These are phyloP conservation scores for Ptilodon capucinus DNA, from an alignment of 2,888 invertebrate genomes.

Conservation along the genomic window DNA sequence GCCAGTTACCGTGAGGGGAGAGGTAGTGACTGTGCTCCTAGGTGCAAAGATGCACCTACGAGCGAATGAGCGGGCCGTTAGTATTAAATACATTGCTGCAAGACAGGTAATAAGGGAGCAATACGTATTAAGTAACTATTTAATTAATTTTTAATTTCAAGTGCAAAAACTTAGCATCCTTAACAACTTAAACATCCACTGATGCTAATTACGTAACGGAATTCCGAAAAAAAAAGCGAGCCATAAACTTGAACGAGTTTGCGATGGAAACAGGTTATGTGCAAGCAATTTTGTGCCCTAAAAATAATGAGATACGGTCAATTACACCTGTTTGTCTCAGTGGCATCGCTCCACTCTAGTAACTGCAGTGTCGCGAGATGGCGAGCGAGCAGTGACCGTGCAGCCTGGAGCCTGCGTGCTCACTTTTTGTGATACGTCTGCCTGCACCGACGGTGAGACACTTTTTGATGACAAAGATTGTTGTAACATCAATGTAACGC, in stretches of 20 bases:
- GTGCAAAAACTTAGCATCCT: background rate
- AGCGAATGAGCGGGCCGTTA: too few relatives aligned
- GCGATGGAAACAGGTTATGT: background rate
- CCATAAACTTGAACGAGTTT: background rate
- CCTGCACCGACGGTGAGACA: background rate
- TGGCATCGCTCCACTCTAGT: constrained; percentile 49
- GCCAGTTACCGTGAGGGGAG: too few relatives aligned
- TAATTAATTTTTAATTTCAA: background rate
- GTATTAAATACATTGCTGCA: too few relatives aligned
- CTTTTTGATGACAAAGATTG: background rate
- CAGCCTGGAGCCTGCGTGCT: background rate
- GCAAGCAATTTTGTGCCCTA: constrained; percentile 37
- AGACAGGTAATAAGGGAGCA: too few relatives aligned
- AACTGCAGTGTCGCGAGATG: constrained; percentile 29
- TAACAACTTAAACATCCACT: too few relatives aligned
- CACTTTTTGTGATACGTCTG: background rate
- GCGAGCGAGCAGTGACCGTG: constrained; percentile 1
- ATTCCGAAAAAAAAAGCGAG: background rate
- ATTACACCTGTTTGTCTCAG: constrained; percentile 33
- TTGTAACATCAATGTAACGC: background rate
- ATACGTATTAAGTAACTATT: too few relatives aligned
- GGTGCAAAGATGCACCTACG: too few relatives aligned
- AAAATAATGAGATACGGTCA: constrained; percentile 35
- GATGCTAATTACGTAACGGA: background rate
- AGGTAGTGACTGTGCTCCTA: too few relatives aligned